These are phyloP conservation scores for Zaprionus africanus DNA, from an alignment of 1,140 invertebrate species.

Conservation along the genomic window DNA sequence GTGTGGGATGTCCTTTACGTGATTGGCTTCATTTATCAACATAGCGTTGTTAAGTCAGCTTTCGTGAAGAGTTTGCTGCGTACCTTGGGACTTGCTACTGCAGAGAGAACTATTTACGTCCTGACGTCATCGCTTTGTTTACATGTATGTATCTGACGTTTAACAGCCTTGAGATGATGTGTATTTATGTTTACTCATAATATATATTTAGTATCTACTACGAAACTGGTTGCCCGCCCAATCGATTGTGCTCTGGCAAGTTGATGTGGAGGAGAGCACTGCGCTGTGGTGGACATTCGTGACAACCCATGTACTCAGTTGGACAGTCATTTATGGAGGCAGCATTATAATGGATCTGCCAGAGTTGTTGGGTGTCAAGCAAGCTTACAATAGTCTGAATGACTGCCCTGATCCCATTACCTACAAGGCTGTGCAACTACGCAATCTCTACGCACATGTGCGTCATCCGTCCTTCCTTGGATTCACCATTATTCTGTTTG, in stretches of 20 bases:
- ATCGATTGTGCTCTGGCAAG: conserved; percentile 85
- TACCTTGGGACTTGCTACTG: conserved; percentile 82
- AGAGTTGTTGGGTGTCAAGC: conserved; percentile 87
- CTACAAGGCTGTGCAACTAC: conserved; percentile 73
- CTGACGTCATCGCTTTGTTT: conserved; percentile 83
- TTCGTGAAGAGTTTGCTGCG: conserved; percentile 80
- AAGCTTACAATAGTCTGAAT: conserved; percentile 82
- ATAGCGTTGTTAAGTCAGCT: conserved; percentile 85
- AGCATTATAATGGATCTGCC: conserved; percentile 87
- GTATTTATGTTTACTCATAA: neutral
- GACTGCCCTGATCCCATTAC: conserved; percentile 57
- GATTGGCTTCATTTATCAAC: conserved; percentile 85
- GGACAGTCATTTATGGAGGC: conserved; percentile 87
- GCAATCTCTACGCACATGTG: conserved; percentile 70
- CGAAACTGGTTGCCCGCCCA: conserved; percentile 84
- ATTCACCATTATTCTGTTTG: conserved; percentile 73
- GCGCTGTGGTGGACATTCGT: conserved; percentile 85
- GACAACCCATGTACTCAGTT: conserved; percentile 85
- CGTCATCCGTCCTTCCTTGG: conserved; percentile 83
- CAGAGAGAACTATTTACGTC: conserved; percentile 86
- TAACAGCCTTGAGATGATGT: conserved; percentile 24
- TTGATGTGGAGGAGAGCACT: conserved; percentile 82
- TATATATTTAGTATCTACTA: conserved; percentile 72
- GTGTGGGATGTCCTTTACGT: conserved; percentile 84
- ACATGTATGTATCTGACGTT: conserved; percentile 65